Conservation (phyloP, 2,888 invertebrate genomes). For the Scaptomyza parva region DNA sequence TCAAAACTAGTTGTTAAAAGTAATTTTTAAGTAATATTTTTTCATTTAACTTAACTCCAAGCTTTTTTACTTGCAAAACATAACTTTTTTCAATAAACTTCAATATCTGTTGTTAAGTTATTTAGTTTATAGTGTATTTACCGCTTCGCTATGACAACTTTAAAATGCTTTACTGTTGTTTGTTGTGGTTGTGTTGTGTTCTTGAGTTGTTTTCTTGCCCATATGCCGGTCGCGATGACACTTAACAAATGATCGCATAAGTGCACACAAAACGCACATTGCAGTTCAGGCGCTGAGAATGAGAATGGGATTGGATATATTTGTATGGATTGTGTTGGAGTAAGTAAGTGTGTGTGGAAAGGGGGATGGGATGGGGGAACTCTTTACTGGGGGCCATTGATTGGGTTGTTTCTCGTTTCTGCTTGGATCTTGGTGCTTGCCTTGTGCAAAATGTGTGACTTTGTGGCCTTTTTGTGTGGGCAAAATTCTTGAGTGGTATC, state of each 20-base stretch:
- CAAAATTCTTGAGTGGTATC: constrained; percentile 76
- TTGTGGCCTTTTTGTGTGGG: constrained; percentile 73
- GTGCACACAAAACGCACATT: constrained; percentile 81
- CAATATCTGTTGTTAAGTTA: no score
- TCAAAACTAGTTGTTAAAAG: no score
- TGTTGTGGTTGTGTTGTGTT: constrained; percentile 60
- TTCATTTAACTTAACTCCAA: no score
- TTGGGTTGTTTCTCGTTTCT: constrained; percentile 65
- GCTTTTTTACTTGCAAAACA: no score
- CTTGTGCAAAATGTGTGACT: constrained; percentile 26
- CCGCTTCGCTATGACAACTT: constrained; percentile 3
- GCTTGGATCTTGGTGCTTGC: background rate
- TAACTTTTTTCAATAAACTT: no score
- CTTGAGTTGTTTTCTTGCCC: constrained; percentile 68
- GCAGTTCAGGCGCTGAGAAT: constrained; percentile 44
- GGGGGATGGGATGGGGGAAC: constrained; percentile 3
- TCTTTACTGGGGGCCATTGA: constrained; percentile 61
- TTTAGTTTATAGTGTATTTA: constrained; percentile 25
- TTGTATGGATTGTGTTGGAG: background rate
- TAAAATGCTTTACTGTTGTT: constrained; percentile 38
- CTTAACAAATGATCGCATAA: constrained; percentile 85
- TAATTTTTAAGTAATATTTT: no score
- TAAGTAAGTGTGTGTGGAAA: background rate
- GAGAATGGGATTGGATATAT: constrained; percentile 8
- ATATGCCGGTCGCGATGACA: constrained; percentile 83